Base-by-base conservation (phyloP, 2,113 vertebrate species). In the Psettodes erumei region DNA sequence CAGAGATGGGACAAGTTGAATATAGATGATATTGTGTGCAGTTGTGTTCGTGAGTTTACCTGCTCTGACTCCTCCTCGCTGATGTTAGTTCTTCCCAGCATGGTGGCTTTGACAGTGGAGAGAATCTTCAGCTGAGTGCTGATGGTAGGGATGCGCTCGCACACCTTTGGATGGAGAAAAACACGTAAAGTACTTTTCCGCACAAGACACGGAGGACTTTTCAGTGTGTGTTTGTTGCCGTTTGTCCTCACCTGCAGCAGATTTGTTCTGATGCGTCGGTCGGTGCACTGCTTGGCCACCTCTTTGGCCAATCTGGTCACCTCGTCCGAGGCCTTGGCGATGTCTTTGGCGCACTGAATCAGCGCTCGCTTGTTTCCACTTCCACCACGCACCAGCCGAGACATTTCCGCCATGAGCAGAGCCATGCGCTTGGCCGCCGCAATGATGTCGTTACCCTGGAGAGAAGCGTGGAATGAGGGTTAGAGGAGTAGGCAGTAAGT, bases 51-150 rank as follows among this genome's bases (percentile, higher is more conserved):
- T 61, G 54, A 4, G n/a, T 88, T 75, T 82, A 99, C 98, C 96
- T 99, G 98, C 81, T 99, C 98, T 0, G 98, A 99, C 77, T 99
- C 98, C 70, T 99, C 98, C 2, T 99, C 98, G 0, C 98, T 99
- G 89, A 99, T 99, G 77, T 98, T 99, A 50, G 98, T 99, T 63
- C 98, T 94, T 71, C 98, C 98, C 94, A 99, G 88, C 98, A 99
- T 99, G 48, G 98, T 99, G 21, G 98, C 98, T 94, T 99, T 99
- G 65, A 99, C 98, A 0, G 98, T 99, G 32, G 98, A 99, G 42
- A 99, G 96, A 84, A 99, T 99, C 93, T 99, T 99, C 82, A 99
- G 93, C 92, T 99, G 98, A 5, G 98, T 99, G 8, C 98, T 99
- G 88, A 99, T 99, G 54, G 98, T 99, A 32, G 98, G 98, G 90